Evolutionary conservation across 2,113 vertebrate genomes (phyloP), one percentile per base, ranked within the genome.

Genomic region (Ifrita kowaldi): DNA sequence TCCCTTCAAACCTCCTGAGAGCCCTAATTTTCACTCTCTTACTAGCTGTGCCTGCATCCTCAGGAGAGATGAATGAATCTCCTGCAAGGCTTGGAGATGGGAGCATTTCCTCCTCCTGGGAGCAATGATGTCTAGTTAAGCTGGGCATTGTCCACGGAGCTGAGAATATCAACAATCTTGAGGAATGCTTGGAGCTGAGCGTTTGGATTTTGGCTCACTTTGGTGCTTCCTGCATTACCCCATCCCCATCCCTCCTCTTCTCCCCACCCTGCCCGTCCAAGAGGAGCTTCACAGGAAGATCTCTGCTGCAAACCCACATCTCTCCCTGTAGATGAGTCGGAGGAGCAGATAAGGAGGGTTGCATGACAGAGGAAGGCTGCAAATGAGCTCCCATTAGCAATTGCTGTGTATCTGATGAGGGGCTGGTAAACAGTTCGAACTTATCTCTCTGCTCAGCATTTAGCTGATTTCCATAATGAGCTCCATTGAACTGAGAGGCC

Each of bases 381-480:
- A 95, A 96, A 97, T 96, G 96, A 98, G 92, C 90, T 96, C 96
- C 96, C 94, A 95, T 97, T 97, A 97, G 97, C 39, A 55, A 50
- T 28, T 30, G 33, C 93, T 86, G 90, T 47, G 4, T 67, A 76
- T 97, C 96, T 94, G 82, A 96, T 84, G 96, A 95, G 84, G 92
- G 95, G 80, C 68, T 95, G 93, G 96, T 97, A 98, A 98, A 97
- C 96, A 97, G 94, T 95, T 94, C 16, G 16, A 89, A 98, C 97
- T 98, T 98, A 97, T 97, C 98, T 98, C 76, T 73, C 96, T 80
- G 94, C 95, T 98, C 97, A 96, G 97, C 95, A 94, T 97, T 98
- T 97, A 97, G 96, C 96, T 97, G 97, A 97, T 98, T 98, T 98
- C 97, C 97, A 98, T 98, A 98, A 98, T 98, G 94, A 98, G 97